Percentiles rank a stretch among this genome's conserved stretches.
Conservation (phyloP, 2,113 vertebrate species). For the Jaculus jaculus region DNA sequence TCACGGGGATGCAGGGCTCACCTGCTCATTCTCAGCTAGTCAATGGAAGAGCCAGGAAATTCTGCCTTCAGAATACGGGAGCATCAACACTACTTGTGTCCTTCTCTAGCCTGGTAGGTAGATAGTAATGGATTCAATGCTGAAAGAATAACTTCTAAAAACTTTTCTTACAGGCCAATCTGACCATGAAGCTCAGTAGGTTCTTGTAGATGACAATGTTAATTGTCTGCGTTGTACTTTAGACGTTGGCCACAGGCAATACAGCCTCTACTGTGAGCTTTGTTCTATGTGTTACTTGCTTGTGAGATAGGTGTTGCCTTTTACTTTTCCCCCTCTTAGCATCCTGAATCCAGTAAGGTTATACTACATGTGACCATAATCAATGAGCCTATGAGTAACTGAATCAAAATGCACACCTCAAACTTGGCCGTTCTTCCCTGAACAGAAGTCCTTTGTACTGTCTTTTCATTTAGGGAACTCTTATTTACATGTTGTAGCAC, state of each 20-base stretch:
- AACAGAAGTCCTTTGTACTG: background rate
- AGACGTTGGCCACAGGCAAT: background rate
- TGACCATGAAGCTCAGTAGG: background rate
- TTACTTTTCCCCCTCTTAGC: background rate
- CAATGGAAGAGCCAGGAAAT: background rate
- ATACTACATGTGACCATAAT: background rate
- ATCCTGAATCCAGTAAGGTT: background rate
- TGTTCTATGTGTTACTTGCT: background rate
- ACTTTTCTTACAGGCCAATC: background rate
- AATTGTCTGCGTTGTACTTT: background rate
- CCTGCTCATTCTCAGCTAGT: background rate
- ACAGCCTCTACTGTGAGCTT: rapidly evolving
- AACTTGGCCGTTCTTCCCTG: background rate
- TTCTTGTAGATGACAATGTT: background rate
- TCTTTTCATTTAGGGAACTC: background rate
- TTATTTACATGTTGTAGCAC: background rate
- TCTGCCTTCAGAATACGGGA: background rate
- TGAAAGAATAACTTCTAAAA: background rate
- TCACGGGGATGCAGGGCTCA: background rate
- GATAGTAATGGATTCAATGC: background rate
- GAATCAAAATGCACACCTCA: background rate
- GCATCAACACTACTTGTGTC: background rate
- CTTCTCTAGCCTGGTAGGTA: background rate
- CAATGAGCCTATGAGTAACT: background rate
- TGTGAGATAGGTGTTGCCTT: background rate